phyloP scores from a whole-genome alignment of 2,113 vertebrate genomes.

The Nematolebias whitei region DNA sequence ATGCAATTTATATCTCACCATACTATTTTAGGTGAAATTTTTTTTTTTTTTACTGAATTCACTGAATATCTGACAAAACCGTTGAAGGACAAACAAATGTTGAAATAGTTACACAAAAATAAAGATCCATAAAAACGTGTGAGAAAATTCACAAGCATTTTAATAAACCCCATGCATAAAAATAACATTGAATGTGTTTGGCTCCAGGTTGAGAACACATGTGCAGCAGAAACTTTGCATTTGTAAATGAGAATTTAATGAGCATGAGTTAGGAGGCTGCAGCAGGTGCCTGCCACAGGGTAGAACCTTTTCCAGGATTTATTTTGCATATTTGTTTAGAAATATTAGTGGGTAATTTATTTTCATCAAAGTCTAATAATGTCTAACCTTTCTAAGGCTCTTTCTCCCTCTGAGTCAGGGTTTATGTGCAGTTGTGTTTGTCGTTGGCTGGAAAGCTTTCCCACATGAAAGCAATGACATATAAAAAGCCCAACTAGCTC shows the following conservation, averaged over 20 bases:
- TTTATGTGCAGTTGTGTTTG: neutral
- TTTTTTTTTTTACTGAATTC: no score
- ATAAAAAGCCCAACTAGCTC: constrained; percentile 36
- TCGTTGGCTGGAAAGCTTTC: constrained; percentile 7
- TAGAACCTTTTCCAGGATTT: constrained; percentile 3
- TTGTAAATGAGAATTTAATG: constrained; percentile 29
- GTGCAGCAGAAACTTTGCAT: constrained; percentile 14
- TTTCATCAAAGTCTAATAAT: neutral
- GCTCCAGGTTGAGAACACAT: constrained; percentile 10
- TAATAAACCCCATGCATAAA: neutral
- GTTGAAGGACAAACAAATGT: no score
- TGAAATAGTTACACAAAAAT: no score
- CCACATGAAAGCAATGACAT: constrained; percentile 35
- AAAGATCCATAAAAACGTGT: no score
- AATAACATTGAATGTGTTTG: neutral
- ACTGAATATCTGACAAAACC: no score
- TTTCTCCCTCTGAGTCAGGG: neutral
- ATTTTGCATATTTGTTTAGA: constrained; percentile 4
- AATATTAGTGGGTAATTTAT: constrained; percentile 12
- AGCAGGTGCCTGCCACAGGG: constrained; percentile 25
- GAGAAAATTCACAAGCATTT: neutral
- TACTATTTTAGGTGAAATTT: no score
- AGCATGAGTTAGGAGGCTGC: constrained; percentile 23
- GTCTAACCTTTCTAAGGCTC: neutral
- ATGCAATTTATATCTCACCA: no score